Evolutionary conservation across 2,888 invertebrate species (phyloP).

Genomic region (Acanthosepion lycidas): DNA sequence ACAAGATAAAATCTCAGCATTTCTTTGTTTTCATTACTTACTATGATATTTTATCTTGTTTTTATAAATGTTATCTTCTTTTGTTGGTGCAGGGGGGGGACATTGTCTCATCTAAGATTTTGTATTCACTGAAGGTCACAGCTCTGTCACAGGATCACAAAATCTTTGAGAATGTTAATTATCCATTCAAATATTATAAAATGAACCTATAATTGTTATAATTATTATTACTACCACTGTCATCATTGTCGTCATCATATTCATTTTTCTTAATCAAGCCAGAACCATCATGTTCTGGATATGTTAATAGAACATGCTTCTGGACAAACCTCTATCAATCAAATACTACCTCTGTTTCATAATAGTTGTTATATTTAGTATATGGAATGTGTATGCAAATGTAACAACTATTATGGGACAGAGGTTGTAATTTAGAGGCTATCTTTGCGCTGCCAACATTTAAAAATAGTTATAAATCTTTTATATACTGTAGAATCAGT

Average conservation of each 20-base stretch:
- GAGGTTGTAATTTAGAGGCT: background rate
- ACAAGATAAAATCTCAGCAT: background rate
- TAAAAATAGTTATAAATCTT: conserved; percentile 8
- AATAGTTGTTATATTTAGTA: too few relatives aligned
- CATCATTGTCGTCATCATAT: background rate
- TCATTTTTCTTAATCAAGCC: background rate
- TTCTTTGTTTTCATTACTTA: background rate
- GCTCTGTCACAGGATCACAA: background rate
- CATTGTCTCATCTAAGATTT: background rate
- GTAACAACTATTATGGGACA: too few relatives aligned
- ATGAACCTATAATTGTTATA: background rate
- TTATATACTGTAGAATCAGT: background rate
- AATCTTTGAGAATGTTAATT: background rate
- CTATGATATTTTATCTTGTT: conserved; percentile 23
- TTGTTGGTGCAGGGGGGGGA: background rate
- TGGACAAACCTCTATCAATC: background rate
- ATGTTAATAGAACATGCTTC: conserved; percentile 8
- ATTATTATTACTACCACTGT: background rate
- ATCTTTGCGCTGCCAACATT: conserved; percentile 33
- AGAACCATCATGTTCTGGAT: background rate
- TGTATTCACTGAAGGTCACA: background rate
- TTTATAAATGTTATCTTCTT: background rate
- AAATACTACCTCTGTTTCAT: background rate
- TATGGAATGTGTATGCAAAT: too few relatives aligned
- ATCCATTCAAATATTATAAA: background rate